phyloP scores from a whole-genome alignment of 2,113 vertebrate genomes.

The Charadrius vociferus region DNA sequence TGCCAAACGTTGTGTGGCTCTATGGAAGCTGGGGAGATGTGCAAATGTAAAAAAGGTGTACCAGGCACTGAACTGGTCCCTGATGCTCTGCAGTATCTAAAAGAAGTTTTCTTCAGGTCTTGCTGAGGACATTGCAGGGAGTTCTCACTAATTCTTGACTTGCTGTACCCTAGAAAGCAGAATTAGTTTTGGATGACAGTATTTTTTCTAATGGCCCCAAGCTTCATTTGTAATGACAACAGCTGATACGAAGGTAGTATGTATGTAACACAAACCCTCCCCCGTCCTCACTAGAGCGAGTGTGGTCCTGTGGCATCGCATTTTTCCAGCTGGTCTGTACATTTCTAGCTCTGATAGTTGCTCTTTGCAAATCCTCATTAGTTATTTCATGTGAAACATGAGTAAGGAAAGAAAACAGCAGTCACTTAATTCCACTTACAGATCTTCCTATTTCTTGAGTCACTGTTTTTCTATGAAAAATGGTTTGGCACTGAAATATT shows the following conservation, averaged over 20 bases:
- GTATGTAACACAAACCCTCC: rapidly evolving
- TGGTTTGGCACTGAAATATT: constrained; percentile 24
- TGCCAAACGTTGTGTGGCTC: background rate
- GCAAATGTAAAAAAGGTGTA: background rate
- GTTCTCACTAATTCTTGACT: background rate
- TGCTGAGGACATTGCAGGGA: background rate
- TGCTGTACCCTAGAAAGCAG: background rate
- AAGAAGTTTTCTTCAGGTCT: background rate
- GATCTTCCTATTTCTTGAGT: background rate
- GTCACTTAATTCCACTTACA: background rate
- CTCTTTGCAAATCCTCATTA: background rate
- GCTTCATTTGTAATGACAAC: background rate
- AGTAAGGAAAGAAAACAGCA: background rate
- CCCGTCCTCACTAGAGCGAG: background rate
- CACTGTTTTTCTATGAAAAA: constrained; percentile 9
- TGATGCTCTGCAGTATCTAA: background rate
- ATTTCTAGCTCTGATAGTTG: background rate
- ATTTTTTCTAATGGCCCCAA: background rate
- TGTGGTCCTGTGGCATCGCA: background rate
- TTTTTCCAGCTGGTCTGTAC: background rate
- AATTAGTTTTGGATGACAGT: background rate
- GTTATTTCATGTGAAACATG: background rate
- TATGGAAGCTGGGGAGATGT: background rate
- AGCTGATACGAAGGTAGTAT: background rate
- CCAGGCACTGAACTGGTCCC: background rate